phyloP scores from a whole-genome alignment of 2,888 invertebrate genomes.

The Leptura quadrifasciata region DNA sequence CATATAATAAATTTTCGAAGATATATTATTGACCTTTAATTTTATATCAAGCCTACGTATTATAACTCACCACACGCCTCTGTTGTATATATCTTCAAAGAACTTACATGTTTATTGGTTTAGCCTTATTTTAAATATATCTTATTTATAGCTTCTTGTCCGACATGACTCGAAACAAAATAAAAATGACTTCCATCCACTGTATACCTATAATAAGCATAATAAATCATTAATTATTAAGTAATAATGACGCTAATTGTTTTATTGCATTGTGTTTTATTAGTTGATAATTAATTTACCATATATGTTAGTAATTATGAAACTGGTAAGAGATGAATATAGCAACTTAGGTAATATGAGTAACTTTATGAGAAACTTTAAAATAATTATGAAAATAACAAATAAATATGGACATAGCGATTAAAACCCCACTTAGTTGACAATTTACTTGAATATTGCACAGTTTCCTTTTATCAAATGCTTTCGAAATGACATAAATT shows the following conservation, averaged over 20 bases:
- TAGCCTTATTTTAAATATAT: constrained; percentile 54
- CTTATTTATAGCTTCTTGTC: constrained; percentile 54
- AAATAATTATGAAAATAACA: too few species aligned
- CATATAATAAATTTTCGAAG: background rate
- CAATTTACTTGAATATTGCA: too few species aligned
- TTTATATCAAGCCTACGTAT: constrained; percentile 6
- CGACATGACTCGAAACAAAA: constrained; percentile 45
- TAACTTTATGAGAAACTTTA: too few species aligned
- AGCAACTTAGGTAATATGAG: background rate
- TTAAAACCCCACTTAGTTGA: too few species aligned
- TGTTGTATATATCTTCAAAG: constrained; percentile 41
- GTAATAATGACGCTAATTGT: constrained; percentile 34
- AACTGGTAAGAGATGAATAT: background rate
- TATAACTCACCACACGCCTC: constrained; percentile 23
- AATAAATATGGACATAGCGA: too few species aligned
- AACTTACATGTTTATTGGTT: constrained; percentile 56
- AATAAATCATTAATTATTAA: constrained; percentile 33
- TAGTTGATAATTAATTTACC: constrained; percentile 28
- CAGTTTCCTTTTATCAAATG: too few species aligned
- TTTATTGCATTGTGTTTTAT: constrained; percentile 31
- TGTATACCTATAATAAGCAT: constrained; percentile 19
- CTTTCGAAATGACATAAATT: too few species aligned
- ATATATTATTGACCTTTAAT: constrained; percentile 7
- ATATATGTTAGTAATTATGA: background rate
- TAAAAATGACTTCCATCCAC: constrained; percentile 46